Evolutionary conservation across 1,140 invertebrate species (phyloP).

Genomic region (Trypoxylus dichotomus): DNA sequence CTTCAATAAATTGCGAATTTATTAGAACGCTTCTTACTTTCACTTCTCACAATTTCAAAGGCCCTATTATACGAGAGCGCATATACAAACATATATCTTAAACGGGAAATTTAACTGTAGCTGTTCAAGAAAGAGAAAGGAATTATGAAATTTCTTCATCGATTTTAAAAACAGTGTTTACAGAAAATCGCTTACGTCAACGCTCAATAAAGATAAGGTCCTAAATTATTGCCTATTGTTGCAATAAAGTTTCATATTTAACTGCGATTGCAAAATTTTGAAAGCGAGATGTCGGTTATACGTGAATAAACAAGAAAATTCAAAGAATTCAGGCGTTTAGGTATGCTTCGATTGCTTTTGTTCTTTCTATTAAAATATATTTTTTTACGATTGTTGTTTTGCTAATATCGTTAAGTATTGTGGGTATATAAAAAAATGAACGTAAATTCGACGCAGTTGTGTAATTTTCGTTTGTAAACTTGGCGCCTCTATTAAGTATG

Average conservation of each 20-base stretch:
- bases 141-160: constrained; percentile 15
- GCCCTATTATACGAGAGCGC: neutral
- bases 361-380: neutral
- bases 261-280: constrained; percentile 9
- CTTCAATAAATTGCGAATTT: neutral
- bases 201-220: neutral
- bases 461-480: too few species aligned
- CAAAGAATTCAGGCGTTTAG: neutral
- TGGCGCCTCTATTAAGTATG: too few species aligned
- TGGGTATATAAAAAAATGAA: too few species aligned
- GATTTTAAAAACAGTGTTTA: constrained; percentile 16
- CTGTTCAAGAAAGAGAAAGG: neutral
- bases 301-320: constrained; percentile 9
- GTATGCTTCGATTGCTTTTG: neutral
- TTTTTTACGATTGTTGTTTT: neutral
- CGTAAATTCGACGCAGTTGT: too few species aligned
- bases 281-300: constrained; percentile 3
- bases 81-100: neutral
- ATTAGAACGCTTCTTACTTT: constrained; percentile 5
- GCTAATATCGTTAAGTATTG: neutral
- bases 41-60: neutral
- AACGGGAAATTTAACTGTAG: neutral
- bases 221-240: constrained; percentile 6
- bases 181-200: constrained; percentile 17
- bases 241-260: constrained; percentile 9